Percentiles rank a stretch among this genome's conserved stretches.
phyloP scores from a whole-genome alignment of 2,888 invertebrate species.

The Cantharis flavilabris region DNA sequence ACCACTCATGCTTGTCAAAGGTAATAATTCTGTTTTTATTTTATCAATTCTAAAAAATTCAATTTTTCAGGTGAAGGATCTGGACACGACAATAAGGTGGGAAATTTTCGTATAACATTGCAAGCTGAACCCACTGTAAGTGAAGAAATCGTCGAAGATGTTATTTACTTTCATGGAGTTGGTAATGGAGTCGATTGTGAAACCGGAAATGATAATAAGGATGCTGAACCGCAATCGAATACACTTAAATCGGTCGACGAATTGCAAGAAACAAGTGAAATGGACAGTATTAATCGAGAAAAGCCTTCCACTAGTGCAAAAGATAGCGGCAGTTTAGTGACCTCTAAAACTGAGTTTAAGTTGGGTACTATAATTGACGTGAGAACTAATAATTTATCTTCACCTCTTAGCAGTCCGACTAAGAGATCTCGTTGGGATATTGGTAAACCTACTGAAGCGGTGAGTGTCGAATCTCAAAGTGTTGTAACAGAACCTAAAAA shows the following conservation, averaged over 20 bases:
- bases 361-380: conserved; percentile 45
- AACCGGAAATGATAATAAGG: conserved; percentile 66
- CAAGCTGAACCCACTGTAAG: conserved; percentile 56
- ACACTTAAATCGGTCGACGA: conserved; percentile 1
- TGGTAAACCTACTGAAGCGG: conserved; percentile 49
- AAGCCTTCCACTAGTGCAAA: conserved; percentile 32
- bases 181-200: conserved; percentile 75
- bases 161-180: conserved; percentile 71
- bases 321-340: neutral
- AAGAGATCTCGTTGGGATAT: conserved; percentile 58
- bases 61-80: conserved; percentile 29
- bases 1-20: conserved; percentile 70
- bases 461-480: neutral
- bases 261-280: conserved; percentile 3
- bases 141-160: conserved; percentile 74
- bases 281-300: conserved; percentile 21
- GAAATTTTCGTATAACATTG: neutral
- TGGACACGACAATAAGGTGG: conserved; percentile 63
- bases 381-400: conserved; percentile 42
- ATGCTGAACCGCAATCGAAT: neutral
- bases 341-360: conserved; percentile 38
- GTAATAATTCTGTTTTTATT: neutral
- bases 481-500: neutral
- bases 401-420: conserved; percentile 36
- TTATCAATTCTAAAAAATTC: neutral